Base-by-base conservation (phyloP, 2,888 invertebrate species). In the Cheilosia vernalis region DNA sequence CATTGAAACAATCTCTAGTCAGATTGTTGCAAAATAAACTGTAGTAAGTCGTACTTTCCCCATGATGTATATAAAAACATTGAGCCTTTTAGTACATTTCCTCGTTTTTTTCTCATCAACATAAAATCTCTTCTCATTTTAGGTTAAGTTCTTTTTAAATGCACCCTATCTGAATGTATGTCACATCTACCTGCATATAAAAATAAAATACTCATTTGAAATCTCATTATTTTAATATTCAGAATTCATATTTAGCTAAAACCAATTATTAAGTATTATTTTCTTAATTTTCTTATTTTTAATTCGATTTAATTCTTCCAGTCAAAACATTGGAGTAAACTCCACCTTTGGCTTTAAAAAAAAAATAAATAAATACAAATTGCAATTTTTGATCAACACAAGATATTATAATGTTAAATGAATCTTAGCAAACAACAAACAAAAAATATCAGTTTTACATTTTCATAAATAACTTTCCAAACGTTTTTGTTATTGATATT, bases 271-370 rank as follows among this genome's bases (percentile, higher is more conserved):
- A 56, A n/a, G 7, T 64, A 44, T 49, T 56, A 49, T 66, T 64
- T 56, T 67, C 27, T 70, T 51, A 24, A 24, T 51, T 53, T 64
- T 56, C 53, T 82, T 80, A 21, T 58, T 80, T 70, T 66, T 83
- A 53, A 53, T 47, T 86, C 47, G 67, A 73, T 72, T 81, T 67
- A 72, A 3, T 85, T 81, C 64, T 80, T 83, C 76, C 77, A 84
- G 81, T 87, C 82, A 81, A 87, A 87, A 87, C 88, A 87, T 88
- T 90, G 91, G 92, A 91, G 92, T 87, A 90, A 92, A 92, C 91
- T 92, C 92, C 91, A 91, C 92, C 92, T 92, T 91, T 90, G 88
- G 88, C 87, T 88, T 87, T 53, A 17, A 73, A 80, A 73, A 60
- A 51, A 40, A 24, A 19, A 51, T n/a, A 79, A 64, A 64, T 70